A percentile compares a stretch with the other conserved stretches of the same genome.
Conservation (phyloP, 2,113 vertebrate genomes). For the Corvus cornix region DNA sequence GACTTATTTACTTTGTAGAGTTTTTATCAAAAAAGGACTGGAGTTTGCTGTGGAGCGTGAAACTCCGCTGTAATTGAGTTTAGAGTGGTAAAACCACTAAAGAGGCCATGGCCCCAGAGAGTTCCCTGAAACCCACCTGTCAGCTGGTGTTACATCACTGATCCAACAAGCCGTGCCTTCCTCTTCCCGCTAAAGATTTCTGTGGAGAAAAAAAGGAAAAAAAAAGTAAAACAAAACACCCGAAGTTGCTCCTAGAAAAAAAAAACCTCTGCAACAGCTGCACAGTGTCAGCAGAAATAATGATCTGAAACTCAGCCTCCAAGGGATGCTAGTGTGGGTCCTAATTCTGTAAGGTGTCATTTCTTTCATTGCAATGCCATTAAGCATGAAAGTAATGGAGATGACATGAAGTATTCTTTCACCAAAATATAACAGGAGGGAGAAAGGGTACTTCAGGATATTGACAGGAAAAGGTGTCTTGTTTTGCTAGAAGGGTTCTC, state of each 20-base stretch:
- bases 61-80: constrained; percentile 82
- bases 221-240: constrained; percentile 7
- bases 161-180: constrained; percentile 73
- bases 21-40: constrained; percentile 79
- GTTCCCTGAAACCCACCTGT: constrained; percentile 91
- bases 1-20: constrained; percentile 79
- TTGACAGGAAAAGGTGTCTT: constrained; percentile 6
- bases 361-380: constrained; percentile 55
- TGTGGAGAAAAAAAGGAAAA: constrained; percentile 28
- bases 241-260: constrained; percentile 61
- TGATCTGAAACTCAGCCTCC: constrained; percentile 76
- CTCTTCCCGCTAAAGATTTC: constrained; percentile 73
- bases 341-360: constrained; percentile 63
- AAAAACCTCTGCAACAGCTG: constrained; percentile 76
- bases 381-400: constrained; percentile 58
- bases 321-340: constrained; percentile 57
- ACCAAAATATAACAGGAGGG: neutral
- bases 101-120: constrained; percentile 88
- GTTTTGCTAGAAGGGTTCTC: neutral
- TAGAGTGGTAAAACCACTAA: constrained; percentile 82
- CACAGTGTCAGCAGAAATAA: constrained; percentile 79
- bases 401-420: constrained; percentile 53
- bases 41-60: constrained; percentile 76
- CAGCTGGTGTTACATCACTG: constrained; percentile 92
- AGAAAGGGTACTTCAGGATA: neutral